Base-by-base conservation (phyloP, 1,140 invertebrate species). In the Trichonephila clavipes region DNA sequence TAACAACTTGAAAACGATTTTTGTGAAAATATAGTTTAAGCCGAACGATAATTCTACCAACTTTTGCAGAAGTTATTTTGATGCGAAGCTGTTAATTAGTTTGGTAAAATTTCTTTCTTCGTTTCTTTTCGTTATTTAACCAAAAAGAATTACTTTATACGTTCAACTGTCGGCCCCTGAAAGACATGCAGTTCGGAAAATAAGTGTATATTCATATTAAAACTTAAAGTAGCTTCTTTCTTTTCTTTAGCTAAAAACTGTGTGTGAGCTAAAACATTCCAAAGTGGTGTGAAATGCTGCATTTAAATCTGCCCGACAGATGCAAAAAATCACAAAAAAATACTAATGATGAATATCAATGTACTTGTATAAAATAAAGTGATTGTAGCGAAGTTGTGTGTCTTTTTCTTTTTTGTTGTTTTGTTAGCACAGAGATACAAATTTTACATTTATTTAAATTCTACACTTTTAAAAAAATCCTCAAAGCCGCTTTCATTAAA, bases 31-130 rank as follows among this genome's bases (percentile, higher is more conserved):
- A 10, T 51, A 51, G 10, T 51, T 51, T 51, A 51, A 51, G 7
- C 0, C 51, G 28, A 40, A 2, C 24, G 34, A 21, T 88, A 18
- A 21, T 64, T 88, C 28, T 64, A 28, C 86, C 28, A 88, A 66
- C 86, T 88, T 34, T 88, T 88, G 64, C 86, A 88, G 61, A 88
- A 88, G 86, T 88, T 88, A 28, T 88, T 62, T 66, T 58, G 24
- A 88, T 24, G 28, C 21, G 21, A 85, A 58, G 28, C 24, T 34
- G 24, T 28, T 77, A 34, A 62, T 77, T 28, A 77, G 69, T 77
- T 77, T 19, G 28, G 28, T 14, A 14, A 18, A 28, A 40, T 34
- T 18, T 28, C 69, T 34, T 28, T 40, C 12, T 16, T 19, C 14
- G 4, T 77, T 77, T 28, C 6, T 77, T 77, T 34, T 5, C 14